phyloP scores from a whole-genome alignment of 2,888 invertebrate genomes.

The Buathra laborator region DNA sequence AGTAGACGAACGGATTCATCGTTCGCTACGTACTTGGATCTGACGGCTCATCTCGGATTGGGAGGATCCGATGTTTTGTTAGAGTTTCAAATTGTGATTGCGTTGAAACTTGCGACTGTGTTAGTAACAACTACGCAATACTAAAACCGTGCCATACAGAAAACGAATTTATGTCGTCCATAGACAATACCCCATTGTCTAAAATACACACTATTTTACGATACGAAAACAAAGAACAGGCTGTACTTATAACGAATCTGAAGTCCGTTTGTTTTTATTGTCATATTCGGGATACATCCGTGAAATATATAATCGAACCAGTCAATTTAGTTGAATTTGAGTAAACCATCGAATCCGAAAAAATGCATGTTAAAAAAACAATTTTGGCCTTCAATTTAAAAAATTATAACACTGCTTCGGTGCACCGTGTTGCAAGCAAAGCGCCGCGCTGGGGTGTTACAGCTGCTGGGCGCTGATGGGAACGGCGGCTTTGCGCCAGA shows the following conservation, averaged over 20 bases:
- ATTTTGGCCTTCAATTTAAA: too few species aligned
- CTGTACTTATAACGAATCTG: not conserved
- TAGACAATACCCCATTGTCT: not conserved
- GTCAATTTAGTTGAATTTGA: constrained; percentile 20
- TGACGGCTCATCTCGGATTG: not conserved
- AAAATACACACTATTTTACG: not conserved
- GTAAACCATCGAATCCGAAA: not conserved
- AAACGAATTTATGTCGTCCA: constrained; percentile 2
- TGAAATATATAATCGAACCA: not conserved
- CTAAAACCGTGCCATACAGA: not conserved
- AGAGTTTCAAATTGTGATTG: constrained; percentile 14
- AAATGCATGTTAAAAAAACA: too few species aligned
- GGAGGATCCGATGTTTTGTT: constrained; percentile 15
- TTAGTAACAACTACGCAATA: constrained; percentile 15
- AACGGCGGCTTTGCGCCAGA: too few species aligned
- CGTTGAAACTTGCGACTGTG: not conserved
- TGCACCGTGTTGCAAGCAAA: too few species aligned
- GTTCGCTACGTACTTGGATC: not conserved
- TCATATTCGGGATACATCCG: not conserved
- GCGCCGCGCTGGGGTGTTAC: too few species aligned
- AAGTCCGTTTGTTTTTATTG: constrained; percentile 15
- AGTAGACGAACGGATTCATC: not conserved
- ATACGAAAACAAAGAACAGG: not conserved
- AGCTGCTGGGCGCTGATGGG: too few species aligned
- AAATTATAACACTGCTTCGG: too few species aligned